Base-by-base conservation (phyloP, 2,888 invertebrate genomes). In the Synergus japonicus region DNA sequence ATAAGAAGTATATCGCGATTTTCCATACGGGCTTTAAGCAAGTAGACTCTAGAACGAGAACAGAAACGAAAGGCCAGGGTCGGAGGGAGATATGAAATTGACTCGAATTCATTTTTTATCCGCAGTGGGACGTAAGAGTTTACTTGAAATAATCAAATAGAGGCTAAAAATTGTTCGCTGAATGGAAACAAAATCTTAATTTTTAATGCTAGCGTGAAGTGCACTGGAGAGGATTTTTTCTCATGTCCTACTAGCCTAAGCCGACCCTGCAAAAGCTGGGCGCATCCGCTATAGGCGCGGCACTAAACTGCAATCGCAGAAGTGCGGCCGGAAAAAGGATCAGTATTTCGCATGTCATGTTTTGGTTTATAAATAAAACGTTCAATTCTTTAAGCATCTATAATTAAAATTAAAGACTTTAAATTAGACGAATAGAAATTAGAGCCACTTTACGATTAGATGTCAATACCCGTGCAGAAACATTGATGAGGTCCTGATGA, bases 1-100 rank as follows among this genome's bases (percentile, higher is more conserved):
- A 54, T 54, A 54, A 54, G n/a, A 54, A 54, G 54, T 15, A 54
- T 54, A 54, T 54, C 54, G 54, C n/a, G n/a, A 13, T n/a, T 9
- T 54, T 54, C 54, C 54, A 54, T 54, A 54, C 54, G 54, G 54
- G 54, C 54, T 54, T 54, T 54, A n/a, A n/a, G n/a, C 54, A 54
- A 54, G n/a, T n/a, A n/a, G 54, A 54, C n/a, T 54, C 9, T 54
- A n/a, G 9, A 54, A n/a, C 54, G 54, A 54, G 54, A 54, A 54
- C 54, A n/a, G 9, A 54, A 54, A 54, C n/a, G n/a, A 54, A 54
- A 54, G 54, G 54, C n/a, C 54, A 54, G n/a, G 54, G 54, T 15
- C 54, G 54, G 54, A 0, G 1, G 13, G 54, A 7, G 8, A 54
- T 54, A n/a, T n/a, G 54, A 54, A 54, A 54, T n/a, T 54, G 54